Conservation (phyloP, 2,888 invertebrate genomes). For the Acheta domesticus region DNA sequence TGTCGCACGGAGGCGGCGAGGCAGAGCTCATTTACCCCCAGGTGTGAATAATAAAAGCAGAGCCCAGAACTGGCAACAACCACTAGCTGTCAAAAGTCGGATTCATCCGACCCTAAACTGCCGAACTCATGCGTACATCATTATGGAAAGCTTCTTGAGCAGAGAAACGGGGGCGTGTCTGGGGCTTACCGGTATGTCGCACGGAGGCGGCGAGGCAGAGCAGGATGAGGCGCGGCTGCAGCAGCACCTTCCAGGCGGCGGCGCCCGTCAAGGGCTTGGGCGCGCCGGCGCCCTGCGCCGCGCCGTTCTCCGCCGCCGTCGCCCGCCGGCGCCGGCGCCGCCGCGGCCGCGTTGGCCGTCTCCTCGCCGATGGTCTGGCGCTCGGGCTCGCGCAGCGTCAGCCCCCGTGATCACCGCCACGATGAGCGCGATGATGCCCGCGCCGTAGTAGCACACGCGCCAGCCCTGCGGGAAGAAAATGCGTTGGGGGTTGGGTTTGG, state of each 20-base stretch:
- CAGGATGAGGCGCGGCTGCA: slow-evolving; percentile 73
- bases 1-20: slow-evolving; percentile 85
- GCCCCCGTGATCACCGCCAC: slow-evolving; percentile 67
- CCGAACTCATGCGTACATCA: too few relatives aligned
- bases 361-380: slow-evolving; percentile 73
- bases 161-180: too few relatives aligned
- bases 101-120: too few relatives aligned
- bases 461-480: slow-evolving; percentile 59
- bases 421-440: slow-evolving; percentile 71
- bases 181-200: slow-evolving; percentile 71
- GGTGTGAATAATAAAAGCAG: too few relatives aligned
- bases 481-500: background rate
- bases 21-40: slow-evolving; percentile 52
- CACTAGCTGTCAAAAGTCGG: too few relatives aligned
- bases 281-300: slow-evolving; percentile 45
- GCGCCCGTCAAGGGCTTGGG: slow-evolving; percentile 44
- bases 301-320: slow-evolving; percentile 43
- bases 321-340: slow-evolving; percentile 32
- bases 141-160: too few relatives aligned
- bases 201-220: slow-evolving; percentile 83
- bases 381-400: slow-evolving; percentile 73
- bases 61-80: too few relatives aligned
- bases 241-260: slow-evolving; percentile 72
- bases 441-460: slow-evolving; percentile 77
- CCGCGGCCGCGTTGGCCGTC: slow-evolving; percentile 40